Evolutionary conservation across 2,113 vertebrate species (phyloP).

Genomic region (Cyanoramphus novaezelandiae): DNA sequence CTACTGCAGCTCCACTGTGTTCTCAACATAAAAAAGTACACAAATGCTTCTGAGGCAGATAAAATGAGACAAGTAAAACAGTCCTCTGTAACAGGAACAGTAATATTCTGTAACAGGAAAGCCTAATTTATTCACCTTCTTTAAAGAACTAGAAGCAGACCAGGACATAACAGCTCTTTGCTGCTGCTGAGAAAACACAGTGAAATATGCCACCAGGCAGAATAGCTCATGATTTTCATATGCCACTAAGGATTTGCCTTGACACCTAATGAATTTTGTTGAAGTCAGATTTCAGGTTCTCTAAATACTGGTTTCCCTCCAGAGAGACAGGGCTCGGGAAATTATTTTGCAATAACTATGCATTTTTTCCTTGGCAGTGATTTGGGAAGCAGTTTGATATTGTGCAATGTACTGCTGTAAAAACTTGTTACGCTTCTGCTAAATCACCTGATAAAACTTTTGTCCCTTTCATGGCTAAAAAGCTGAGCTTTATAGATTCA

Average conservation of each 20-base stretch:
- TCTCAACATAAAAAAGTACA: neutral
- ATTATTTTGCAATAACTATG: neutral
- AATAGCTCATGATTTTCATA: slow-evolving; percentile 14
- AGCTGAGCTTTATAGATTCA: neutral
- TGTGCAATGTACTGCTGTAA: neutral
- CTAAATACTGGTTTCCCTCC: slow-evolving; percentile 43
- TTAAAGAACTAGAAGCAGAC: neutral
- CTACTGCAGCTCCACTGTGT: neutral
- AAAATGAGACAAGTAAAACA: neutral
- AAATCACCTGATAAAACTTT: neutral
- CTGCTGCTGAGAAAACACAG: neutral
- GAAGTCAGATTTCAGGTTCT: slow-evolving; percentile 51
- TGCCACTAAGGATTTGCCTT: slow-evolving; percentile 29
- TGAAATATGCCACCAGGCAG: neutral
- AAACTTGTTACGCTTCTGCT: neutral
- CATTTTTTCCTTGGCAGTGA: neutral
- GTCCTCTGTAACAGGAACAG: neutral
- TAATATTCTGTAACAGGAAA: neutral
- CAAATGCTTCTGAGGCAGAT: neutral
- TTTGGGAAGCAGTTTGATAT: neutral
- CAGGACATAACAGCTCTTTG: neutral
- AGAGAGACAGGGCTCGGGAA: neutral
- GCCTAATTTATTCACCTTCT: neutral
- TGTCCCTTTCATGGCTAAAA: neutral
- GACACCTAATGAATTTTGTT: slow-evolving; percentile 27